Conservation (phyloP, 2,797 vertebrate genomes). For the Sebastes kiyomatsui region DNA sequence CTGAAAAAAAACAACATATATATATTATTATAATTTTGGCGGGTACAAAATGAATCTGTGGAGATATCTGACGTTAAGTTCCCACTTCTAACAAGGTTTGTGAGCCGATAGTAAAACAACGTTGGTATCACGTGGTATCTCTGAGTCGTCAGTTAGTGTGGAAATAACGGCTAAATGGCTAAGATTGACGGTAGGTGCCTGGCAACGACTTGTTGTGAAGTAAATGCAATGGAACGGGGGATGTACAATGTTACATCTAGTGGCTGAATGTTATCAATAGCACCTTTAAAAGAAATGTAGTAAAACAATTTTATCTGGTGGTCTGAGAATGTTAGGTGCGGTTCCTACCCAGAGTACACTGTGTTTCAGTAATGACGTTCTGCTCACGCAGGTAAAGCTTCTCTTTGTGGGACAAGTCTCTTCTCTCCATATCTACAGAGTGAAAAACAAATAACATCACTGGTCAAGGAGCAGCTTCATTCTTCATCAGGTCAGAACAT, state of each 20-base stretch:
- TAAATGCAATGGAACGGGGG: no score
- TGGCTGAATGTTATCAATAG: no score
- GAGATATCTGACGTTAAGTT: no score
- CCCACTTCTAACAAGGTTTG: fast-evolving
- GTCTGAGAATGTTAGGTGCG: background rate
- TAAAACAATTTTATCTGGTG: background rate
- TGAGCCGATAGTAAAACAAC: no score
- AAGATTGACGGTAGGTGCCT: fast-evolving
- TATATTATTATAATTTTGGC: no score
- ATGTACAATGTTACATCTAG: fast-evolving
- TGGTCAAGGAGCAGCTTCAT: background rate
- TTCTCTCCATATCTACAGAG: constrained; percentile 94
- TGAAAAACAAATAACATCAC: background rate
- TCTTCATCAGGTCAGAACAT: background rate
- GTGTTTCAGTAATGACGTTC: constrained; percentile 98
- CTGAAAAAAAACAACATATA: no score
- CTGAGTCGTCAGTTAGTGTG: fast-evolving
- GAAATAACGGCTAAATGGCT: no score
- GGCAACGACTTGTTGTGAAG: no score
- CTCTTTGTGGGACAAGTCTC: constrained; percentile 98
- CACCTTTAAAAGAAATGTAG: background rate
- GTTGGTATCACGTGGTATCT: no score
- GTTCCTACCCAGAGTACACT: constrained; percentile 94
- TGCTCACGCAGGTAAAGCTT: constrained; percentile 96
- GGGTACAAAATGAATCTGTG: no score